Base-by-base conservation (phyloP, 2,888 invertebrate genomes). In the Scotopteryx bipunctaria region DNA sequence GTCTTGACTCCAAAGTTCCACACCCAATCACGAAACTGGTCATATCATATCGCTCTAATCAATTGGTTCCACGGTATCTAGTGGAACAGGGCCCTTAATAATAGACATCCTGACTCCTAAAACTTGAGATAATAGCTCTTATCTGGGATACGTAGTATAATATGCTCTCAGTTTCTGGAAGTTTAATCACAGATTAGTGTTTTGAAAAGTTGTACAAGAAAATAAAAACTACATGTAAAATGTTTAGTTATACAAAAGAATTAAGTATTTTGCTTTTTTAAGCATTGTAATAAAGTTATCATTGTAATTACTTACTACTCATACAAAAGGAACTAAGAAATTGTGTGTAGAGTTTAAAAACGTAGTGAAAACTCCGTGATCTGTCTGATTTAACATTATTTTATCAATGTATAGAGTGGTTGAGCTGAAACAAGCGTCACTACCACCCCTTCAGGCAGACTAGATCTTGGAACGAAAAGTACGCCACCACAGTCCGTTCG, bases 401-500 rank as follows among this genome's bases (percentile, higher is more conserved):
- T n/a, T n/a, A n/a, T n/a, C n/a, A 33, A 2, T 13, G 6, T 16
- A n/a, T 8, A 43, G 25, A 14, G 14, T 32, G 29, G 19, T 9
- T 29, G 72, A 71, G 3, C 17, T 40, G 2, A 65, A 41, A 65
- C 5, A 63, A 49, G 40, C 38, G 78, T 45, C 75, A 78, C 42
- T 76, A 72, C 51, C 81, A 83, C 45, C 79, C 83, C 2, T 57
- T 60, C 9, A 67, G 78, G 36, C 83, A 84, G 53, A 69, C 63
- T n/a, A 76, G 70, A 68, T 74, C 1, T 50, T 85, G 29, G 85
- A 85, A 49, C 65, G 84, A 13, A 84, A 81, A 65, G 76, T 84
- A 41, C 19, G 25, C 5, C 71, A 78, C 3, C 76, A 82, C 48
- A 80, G 59, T 59, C 72, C 81, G 81, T 82, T 42, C 57, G 69